A percentile compares a stretch with the other conserved stretches of the same genome.
Evolutionary conservation across 2,888 invertebrate genomes (phyloP).

Genomic region (Drosophila tanythrix): DNA sequence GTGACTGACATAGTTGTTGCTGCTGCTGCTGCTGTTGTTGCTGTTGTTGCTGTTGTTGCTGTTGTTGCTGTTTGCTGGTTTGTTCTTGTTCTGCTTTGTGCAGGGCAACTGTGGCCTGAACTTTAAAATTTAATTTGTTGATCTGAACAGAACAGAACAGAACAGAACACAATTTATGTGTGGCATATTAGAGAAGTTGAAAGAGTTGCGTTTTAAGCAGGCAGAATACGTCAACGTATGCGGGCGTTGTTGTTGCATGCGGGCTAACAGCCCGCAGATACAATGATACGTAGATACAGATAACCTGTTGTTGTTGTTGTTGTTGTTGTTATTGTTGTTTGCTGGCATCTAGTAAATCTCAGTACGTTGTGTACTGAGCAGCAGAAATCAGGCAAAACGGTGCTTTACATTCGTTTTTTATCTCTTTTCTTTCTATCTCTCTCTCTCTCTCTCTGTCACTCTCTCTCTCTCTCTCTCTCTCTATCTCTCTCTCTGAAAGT

Average conservation of each 20-base stretch:
- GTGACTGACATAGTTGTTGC: slow-evolving; percentile 77
- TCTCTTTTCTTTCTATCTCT: background rate
- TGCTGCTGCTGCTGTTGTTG: slow-evolving; percentile 14
- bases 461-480: background rate
- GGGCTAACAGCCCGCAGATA: slow-evolving; percentile 49
- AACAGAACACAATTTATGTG: slow-evolving; percentile 67
- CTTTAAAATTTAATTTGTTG: slow-evolving; percentile 72
- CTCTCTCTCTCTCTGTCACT: slow-evolving; percentile 1
- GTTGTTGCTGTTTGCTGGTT: slow-evolving; percentile 27
- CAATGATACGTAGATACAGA: slow-evolving; percentile 53
- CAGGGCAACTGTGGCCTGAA: slow-evolving; percentile 57
- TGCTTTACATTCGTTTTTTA: slow-evolving; percentile 68
- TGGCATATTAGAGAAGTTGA: slow-evolving; percentile 65
- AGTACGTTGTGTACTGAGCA: slow-evolving; percentile 28
- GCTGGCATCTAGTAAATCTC: slow-evolving; percentile 32
- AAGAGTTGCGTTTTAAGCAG: slow-evolving; percentile 40
- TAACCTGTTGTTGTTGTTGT: slow-evolving; percentile 64
- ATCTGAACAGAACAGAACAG: slow-evolving; percentile 36
- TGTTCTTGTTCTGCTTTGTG: slow-evolving; percentile 29
- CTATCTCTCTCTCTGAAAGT: background rate
- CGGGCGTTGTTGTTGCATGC: slow-evolving; percentile 66
- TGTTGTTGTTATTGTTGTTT: slow-evolving; percentile 1
- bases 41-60: slow-evolving; percentile 51
- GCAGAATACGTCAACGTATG: slow-evolving; percentile 41
- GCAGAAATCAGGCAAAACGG: slow-evolving; percentile 70